A percentile compares a stretch with the other conserved stretches of the same genome.
phyloP scores from a whole-genome alignment of 1,140 invertebrate species.

The Coelopa frigida region DNA sequence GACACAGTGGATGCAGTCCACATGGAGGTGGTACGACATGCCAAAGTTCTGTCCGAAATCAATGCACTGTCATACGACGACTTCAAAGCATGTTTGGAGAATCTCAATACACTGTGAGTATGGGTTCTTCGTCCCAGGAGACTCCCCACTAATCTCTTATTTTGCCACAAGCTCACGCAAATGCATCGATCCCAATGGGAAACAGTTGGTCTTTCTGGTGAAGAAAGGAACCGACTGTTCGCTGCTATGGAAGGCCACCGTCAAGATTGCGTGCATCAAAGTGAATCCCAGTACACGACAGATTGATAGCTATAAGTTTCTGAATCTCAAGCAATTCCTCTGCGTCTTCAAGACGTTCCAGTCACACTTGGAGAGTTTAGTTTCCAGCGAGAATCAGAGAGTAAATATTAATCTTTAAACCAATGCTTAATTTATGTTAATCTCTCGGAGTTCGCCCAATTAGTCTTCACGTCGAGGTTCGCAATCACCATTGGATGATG shows the following conservation, averaged over 20 bases:
- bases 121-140: too few species aligned
- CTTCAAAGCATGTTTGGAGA: constrained; percentile 46
- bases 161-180: constrained; percentile 48
- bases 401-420: constrained; percentile 8
- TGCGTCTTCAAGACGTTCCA: constrained; percentile 48
- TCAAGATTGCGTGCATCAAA: constrained; percentile 60
- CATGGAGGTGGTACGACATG: constrained; percentile 32
- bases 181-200: constrained; percentile 53
- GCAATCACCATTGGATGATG: too few species aligned
- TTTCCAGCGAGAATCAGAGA: constrained; percentile 20
- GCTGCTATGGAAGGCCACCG: constrained; percentile 61
- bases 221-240: constrained; percentile 57
- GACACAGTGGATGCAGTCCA: constrained; percentile 28
- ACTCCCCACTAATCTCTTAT: constrained; percentile 6
- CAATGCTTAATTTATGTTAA: background rate
- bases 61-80: constrained; percentile 49
- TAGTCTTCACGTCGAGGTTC: constrained; percentile 12
- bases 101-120: constrained; percentile 50
- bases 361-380: constrained; percentile 25
- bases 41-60: constrained; percentile 41
- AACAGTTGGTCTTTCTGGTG: constrained; percentile 58
- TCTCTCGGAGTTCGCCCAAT: too few species aligned
- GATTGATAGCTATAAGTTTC: constrained; percentile 51
- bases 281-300: constrained; percentile 47
- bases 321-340: constrained; percentile 57